phyloP scores from a whole-genome alignment of 2,888 invertebrate species.

The Odontomyia ornata region DNA sequence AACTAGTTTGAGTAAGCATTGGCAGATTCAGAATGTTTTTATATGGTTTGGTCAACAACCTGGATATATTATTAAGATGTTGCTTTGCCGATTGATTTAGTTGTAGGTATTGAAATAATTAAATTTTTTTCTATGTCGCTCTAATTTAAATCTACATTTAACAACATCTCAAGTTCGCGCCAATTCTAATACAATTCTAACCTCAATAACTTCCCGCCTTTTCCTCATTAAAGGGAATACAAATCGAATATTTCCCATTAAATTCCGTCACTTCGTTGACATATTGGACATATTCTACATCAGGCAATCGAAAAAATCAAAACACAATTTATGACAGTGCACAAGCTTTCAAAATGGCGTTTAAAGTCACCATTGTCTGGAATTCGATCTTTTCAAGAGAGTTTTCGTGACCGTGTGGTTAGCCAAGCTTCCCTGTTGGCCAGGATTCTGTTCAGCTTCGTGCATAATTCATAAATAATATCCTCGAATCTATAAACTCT shows the following conservation, averaged over 20 bases:
- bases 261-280: constrained; percentile 22
- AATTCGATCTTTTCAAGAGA: constrained; percentile 23
- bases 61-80: no score
- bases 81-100: no score
- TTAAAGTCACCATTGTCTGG: constrained; percentile 29
- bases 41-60: no score
- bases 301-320: constrained; percentile 47
- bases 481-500: no score
- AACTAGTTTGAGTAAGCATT: no score
- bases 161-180: no score
- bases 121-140: no score
- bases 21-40: no score
- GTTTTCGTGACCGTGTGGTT: constrained; percentile 12
- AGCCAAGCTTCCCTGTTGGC: background rate
- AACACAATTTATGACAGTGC: constrained; percentile 49
- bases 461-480: no score
- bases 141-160: no score
- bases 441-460: background rate
- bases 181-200: background rate
- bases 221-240: background rate
- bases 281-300: constrained; percentile 22
- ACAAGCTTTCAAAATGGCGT: constrained; percentile 49
- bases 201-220: constrained; percentile 7
- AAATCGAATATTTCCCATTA: background rate
- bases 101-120: no score